Percentiles rank a stretch among this genome's conserved stretches.
phyloP scores from a whole-genome alignment of 2,888 invertebrate species.

The Hirtodrosophila alboralis region DNA sequence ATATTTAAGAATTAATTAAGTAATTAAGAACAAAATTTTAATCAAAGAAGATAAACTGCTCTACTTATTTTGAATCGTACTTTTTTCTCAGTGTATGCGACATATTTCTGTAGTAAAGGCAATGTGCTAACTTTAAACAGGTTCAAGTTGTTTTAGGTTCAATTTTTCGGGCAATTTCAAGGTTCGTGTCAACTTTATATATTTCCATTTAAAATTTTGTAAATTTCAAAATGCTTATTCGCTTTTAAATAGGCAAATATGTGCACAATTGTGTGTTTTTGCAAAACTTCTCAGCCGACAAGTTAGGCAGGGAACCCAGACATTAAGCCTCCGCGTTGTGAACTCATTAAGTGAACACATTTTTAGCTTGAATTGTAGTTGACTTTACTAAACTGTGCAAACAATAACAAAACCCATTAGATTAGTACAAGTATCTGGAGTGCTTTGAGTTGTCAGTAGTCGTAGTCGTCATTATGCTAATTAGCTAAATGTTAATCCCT shows the following conservation, averaged over 20 bases:
- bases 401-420: conserved; percentile 53
- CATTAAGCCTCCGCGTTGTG: conserved; percentile 42
- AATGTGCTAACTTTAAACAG: conserved; percentile 25
- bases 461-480: conserved; percentile 19
- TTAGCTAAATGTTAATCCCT: conserved; percentile 14
- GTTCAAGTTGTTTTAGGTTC: conserved; percentile 40
- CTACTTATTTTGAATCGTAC: no score
- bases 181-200: conserved; percentile 39
- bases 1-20: no score
- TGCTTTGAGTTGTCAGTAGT: conserved; percentile 24
- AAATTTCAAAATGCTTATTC: conserved; percentile 19
- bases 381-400: conserved; percentile 43
- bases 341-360: conserved; percentile 51
- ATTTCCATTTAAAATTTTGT: conserved; percentile 40
- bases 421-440: conserved; percentile 28
- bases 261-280: conserved; percentile 65
- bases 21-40: no score
- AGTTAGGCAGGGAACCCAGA: conserved; percentile 13
- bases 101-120: neutral
- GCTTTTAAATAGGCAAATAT: conserved; percentile 67
- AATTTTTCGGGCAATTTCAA: conserved; percentile 21
- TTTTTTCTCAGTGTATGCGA: no score
- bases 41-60: no score
- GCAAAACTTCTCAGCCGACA: conserved; percentile 24
- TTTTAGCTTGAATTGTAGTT: conserved; percentile 42